phyloP scores from a whole-genome alignment of 1,140 invertebrate species.

The Meloidogyne chitwoodi region DNA sequence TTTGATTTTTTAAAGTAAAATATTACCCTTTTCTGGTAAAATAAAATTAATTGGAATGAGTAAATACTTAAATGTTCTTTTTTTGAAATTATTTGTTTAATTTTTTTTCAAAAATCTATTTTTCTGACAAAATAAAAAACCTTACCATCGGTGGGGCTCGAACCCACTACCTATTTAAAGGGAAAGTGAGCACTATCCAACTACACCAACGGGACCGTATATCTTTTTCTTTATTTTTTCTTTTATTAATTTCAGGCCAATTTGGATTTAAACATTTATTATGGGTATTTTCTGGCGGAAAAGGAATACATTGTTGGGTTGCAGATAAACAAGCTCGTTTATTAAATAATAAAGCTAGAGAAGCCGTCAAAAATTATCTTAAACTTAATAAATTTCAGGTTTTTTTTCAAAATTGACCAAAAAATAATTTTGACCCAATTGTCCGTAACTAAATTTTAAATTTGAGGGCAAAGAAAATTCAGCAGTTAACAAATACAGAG shows the following conservation, averaged over 20 bases:
- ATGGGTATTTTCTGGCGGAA: constrained; percentile 91
- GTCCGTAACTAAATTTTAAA: constrained; percentile 31
- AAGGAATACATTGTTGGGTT: constrained; percentile 96
- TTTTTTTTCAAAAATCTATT: too few species aligned
- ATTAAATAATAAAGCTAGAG: constrained; percentile 67
- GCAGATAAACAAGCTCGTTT: constrained; percentile 78
- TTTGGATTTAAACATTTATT: constrained; percentile 88
- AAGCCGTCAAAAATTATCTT: constrained; percentile 83
- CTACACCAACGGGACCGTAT: neutral
- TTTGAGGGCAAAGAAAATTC: constrained; percentile 50
- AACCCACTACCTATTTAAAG: neutral
- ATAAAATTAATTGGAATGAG: neutral
- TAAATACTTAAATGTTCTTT: too few species aligned
- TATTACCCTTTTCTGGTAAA: neutral
- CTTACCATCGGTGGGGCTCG: neutral
- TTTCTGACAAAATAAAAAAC: neutral
- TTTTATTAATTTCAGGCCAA: constrained; percentile 70
- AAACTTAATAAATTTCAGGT: constrained; percentile 62
- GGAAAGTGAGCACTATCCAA: neutral
- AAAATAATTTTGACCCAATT: constrained; percentile 7
- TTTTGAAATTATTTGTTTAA: too few species aligned
- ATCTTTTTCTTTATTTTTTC: neutral
- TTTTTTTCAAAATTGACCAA: constrained; percentile 2
- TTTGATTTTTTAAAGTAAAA: neutral
- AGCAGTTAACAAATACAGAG: constrained; percentile 4